Conservation (phyloP, 2,797 vertebrate genomes). For the Peromyscus aztecus region DNA sequence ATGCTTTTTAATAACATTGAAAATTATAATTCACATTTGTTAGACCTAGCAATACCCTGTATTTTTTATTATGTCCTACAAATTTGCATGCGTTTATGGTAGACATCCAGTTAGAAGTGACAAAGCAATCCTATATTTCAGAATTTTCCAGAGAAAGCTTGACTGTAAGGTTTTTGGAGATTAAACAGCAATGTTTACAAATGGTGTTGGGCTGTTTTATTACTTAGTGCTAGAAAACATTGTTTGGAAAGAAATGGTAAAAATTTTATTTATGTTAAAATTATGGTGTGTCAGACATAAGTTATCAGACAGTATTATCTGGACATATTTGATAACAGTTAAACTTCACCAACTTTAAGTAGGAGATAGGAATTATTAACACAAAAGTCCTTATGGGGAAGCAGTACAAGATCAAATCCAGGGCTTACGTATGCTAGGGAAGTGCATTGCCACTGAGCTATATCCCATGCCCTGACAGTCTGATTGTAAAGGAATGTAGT, state of each 20-base stretch:
- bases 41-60: conserved; percentile 12
- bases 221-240: conserved; percentile 39
- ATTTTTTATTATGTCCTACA: conserved; percentile 51
- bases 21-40: conserved; percentile 19
- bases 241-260: conserved; percentile 53
- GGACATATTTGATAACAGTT: conserved; percentile 47
- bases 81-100: not conserved
- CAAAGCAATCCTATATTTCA: conserved; percentile 23
- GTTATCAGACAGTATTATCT: conserved; percentile 20
- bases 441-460: not conserved
- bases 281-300: conserved; percentile 8
- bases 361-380: not conserved
- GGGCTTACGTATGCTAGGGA: not conserved
- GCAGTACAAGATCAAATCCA: not conserved
- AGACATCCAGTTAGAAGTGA: conserved; percentile 41
- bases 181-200: conserved; percentile 42
- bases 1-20: conserved; percentile 55
- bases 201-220: conserved; percentile 4
- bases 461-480: no score
- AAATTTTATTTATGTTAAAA: conserved; percentile 56
- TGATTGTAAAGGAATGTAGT: not conserved
- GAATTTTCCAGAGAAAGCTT: conserved; percentile 26
- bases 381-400: not conserved
- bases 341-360: conserved; percentile 44
- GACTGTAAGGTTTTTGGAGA: conserved; percentile 8